A percentile compares a stretch with the other conserved stretches of the same genome.
phyloP scores from a whole-genome alignment of 2,113 vertebrate species.

The Andinoacara biseriatus region DNA sequence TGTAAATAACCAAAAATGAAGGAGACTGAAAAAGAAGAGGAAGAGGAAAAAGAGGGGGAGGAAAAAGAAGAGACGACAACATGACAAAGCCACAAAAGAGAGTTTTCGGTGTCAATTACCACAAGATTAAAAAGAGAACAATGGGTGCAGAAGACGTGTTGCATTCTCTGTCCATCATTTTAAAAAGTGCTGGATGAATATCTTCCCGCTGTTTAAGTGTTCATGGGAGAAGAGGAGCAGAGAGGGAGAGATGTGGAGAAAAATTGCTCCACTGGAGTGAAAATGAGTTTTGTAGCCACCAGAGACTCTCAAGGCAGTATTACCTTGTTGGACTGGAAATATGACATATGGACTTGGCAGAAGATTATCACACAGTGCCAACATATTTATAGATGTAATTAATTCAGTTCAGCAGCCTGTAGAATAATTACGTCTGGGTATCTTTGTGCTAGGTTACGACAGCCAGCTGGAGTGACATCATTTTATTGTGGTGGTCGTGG shows the following conservation, averaged over 20 bases:
- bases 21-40: neutral
- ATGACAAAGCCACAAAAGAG: conserved; percentile 7
- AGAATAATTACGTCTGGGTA: neutral
- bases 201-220: conserved; percentile 22
- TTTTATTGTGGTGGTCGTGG: neutral
- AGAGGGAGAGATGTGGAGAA: neutral
- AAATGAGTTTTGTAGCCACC: conserved; percentile 41
- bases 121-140: conserved; percentile 14
- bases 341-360: conserved; percentile 23
- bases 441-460: neutral
- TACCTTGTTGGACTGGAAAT: conserved; percentile 23
- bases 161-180: conserved; percentile 27
- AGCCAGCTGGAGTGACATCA: neutral
- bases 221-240: neutral
- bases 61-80: conserved; percentile 16
- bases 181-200: conserved; percentile 34
- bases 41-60: neutral
- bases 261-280: conserved; percentile 18
- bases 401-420: conserved; percentile 14
- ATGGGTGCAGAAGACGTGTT: conserved; percentile 13
- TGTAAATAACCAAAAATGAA: conserved; percentile 42
- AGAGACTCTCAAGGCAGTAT: conserved; percentile 9
- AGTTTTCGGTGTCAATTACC: conserved; percentile 28
- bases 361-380: neutral
- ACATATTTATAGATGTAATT: conserved; percentile 14